These are phyloP conservation scores for Drosophila birchii DNA, from an alignment of 2,888 invertebrate genomes.

Conservation along the genomic window DNA sequence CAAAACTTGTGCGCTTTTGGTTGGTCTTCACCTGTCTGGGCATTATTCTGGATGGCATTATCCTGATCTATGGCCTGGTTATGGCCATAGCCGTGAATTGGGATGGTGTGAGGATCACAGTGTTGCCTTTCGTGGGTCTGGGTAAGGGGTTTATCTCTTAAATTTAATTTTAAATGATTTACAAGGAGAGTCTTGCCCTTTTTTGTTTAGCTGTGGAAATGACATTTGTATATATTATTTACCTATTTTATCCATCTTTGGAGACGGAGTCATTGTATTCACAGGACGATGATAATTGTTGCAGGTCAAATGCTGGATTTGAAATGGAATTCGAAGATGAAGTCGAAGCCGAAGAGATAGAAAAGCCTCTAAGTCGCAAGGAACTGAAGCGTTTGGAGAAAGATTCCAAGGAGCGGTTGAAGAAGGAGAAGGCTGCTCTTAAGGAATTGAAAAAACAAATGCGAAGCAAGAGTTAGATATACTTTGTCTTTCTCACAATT, in stretches of 20 bases:
- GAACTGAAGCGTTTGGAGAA: constrained; percentile 39
- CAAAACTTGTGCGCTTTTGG: constrained; percentile 58
- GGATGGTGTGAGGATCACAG: constrained; percentile 61
- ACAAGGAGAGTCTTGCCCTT: accelerated
- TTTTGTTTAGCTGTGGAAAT: constrained; percentile 63
- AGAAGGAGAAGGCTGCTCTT: constrained; percentile 12
- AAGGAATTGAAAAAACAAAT: constrained; percentile 13
- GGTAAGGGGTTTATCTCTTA: constrained; percentile 37
- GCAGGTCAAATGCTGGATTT: neutral
- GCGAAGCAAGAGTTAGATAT: neutral
- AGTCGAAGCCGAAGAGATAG: neutral
- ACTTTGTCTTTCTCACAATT: no score
- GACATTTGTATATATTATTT: constrained; percentile 70
- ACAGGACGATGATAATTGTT: neutral
- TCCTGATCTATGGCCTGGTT: constrained; percentile 63
- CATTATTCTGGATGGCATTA: constrained; percentile 59
- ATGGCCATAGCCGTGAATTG: constrained; percentile 62
- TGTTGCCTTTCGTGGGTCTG: constrained; percentile 63
- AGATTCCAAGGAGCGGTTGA: constrained; percentile 21
- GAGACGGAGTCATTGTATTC: constrained; percentile 8
- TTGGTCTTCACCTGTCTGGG: constrained; percentile 68
- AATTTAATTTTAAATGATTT: neutral
- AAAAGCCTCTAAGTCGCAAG: constrained; percentile 11
- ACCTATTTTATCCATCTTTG: constrained; percentile 63
- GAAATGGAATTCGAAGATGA: neutral